phyloP scores from a whole-genome alignment of 2,113 vertebrate species.

The Chaetorhynchus papuensis region DNA sequence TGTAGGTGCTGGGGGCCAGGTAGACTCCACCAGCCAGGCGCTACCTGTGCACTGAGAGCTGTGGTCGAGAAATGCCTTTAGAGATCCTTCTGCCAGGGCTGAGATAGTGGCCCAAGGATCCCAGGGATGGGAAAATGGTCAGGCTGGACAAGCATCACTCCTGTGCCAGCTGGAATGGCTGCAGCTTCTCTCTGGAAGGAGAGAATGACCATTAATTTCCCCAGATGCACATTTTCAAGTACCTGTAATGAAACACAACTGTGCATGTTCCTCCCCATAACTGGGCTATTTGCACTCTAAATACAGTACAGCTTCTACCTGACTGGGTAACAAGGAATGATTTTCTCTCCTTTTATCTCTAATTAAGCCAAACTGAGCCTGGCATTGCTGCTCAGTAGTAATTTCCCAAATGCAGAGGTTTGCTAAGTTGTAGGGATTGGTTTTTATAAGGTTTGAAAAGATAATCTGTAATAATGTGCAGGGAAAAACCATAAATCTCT shows the following conservation, averaged over 20 bases:
- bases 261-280: background rate
- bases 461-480: background rate
- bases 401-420: background rate
- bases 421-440: background rate
- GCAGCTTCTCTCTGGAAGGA: background rate
- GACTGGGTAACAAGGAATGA: constrained; percentile 33
- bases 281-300: constrained; percentile 19
- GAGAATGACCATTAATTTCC: background rate
- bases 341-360: constrained; percentile 38
- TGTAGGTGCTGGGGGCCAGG: too few species aligned
- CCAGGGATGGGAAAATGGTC: background rate
- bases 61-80: background rate
- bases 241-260: constrained; percentile 3
- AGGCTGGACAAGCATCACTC: background rate
- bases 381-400: background rate
- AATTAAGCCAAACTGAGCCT: constrained; percentile 26
- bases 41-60: background rate
- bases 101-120: background rate
- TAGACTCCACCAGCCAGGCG: background rate
- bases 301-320: constrained; percentile 14
- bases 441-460: background rate
- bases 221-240: background rate
- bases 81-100: background rate
- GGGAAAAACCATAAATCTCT: background rate
- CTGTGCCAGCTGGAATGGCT: background rate